These are phyloP conservation scores for Ellobius talpinus DNA, from an alignment of 2,113 vertebrate genomes.

Conservation along the genomic window DNA sequence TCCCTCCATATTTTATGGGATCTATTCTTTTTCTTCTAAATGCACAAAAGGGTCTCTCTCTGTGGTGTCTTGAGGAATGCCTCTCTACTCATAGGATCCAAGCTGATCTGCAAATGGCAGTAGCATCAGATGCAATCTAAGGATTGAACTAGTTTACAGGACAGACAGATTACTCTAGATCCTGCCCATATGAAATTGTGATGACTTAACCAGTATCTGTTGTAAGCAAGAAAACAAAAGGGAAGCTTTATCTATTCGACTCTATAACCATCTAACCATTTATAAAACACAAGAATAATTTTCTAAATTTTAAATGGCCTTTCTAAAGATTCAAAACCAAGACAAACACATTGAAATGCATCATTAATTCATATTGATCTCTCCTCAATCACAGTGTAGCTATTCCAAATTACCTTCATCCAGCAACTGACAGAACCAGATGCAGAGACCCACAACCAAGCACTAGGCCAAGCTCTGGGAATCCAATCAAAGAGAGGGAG, in stretches of 20 bases:
- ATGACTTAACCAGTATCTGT: not conserved
- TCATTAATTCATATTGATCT: conserved; percentile 29
- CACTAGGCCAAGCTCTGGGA: no score
- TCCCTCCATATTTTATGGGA: not conserved
- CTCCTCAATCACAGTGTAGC: not conserved
- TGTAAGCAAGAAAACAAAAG: conserved; percentile 22
- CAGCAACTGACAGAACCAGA: no score
- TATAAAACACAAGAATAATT: not conserved
- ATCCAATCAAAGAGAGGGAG: no score
- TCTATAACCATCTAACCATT: not conserved
- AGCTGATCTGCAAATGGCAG: not conserved
- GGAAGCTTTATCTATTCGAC: not conserved
- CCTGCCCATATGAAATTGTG: not conserved
- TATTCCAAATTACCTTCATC: not conserved
- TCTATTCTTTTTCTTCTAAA: conserved; percentile 28
- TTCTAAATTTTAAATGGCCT: not conserved
- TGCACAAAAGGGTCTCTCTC: not conserved
- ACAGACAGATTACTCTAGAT: not conserved
- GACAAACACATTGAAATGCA: conserved; percentile 23
- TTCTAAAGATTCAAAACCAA: conserved; percentile 16
- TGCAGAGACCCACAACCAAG: no score
- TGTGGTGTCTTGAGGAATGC: not conserved
- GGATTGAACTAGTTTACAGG: not conserved
- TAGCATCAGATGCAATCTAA: conserved; percentile 30
- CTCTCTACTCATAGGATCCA: not conserved